Evolutionary conservation across 2,797 vertebrate genomes (phyloP), one percentile per base, ranked within the genome.

Genomic region (Sitta carolinensis): DNA sequence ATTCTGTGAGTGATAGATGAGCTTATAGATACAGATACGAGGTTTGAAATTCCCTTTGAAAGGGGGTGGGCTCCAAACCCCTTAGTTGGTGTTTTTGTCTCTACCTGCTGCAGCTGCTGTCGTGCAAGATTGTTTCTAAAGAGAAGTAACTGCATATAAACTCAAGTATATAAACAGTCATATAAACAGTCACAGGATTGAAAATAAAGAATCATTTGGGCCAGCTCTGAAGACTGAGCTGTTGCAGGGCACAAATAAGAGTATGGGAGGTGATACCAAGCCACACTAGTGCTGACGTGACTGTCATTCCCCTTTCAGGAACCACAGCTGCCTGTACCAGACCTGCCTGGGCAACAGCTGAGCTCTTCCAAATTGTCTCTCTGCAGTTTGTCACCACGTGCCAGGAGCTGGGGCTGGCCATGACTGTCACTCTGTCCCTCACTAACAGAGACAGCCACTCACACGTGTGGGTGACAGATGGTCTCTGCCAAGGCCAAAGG

Each of bases 61-160:
- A 74, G 17, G 1, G 4, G 4, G 3, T 30, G 43, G 59, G 16
- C 14, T 47, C 58, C 51, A 72, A n/a, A 40, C 23, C 34, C 4
- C 1, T 16, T 9, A 9, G 9, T 1, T 57, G 43, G 20, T 30
- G 43, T 1, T 74, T 48, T 64, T 48, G 23, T 14, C 2, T 42
- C 34, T 11, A 17, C 16, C 16, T 42, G 25, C 34, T 57, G 68
- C 80, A 83, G 42, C 42, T 83, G 30, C 43, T 50, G 43, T 17
- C 0, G 0, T 42, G 43, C 19, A 48, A 25, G 51, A 34, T 14
- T 42, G 59, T 42, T 25, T 20, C 34, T 29, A 7, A 57, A 25
- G 16, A 64, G 34, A 84, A 64, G 26, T 34, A 57, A 42, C 25
- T 57, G 26, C 11, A 34, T 4, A 17, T 14, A 34, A 66, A 26